A percentile compares a stretch with the other conserved stretches of the same genome.
Conservation (phyloP, 1,140 invertebrate genomes). For the Drosophila persimilis region DNA sequence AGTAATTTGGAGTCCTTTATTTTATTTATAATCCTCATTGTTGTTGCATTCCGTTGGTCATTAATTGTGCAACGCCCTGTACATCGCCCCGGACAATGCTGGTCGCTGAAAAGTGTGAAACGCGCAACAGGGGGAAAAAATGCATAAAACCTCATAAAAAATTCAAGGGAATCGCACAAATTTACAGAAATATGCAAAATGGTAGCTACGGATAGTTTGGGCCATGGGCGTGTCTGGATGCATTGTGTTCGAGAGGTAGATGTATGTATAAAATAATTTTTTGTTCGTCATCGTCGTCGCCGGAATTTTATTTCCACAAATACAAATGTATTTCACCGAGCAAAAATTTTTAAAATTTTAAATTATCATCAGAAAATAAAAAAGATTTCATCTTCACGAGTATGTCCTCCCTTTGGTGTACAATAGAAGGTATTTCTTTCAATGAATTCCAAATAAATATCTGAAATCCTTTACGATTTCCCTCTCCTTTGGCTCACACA, state of each 20-base stretch:
- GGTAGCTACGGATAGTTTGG: constrained; percentile 4
- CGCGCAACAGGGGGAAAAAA: constrained; percentile 14
- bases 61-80: constrained; percentile 19
- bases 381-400: constrained; percentile 27
- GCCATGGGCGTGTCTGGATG: constrained; percentile 29
- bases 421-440: constrained; percentile 5
- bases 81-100: constrained; percentile 26
- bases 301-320: too few species aligned
- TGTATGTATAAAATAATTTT: neutral
- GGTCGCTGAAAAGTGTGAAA: constrained; percentile 37
- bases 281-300: too few species aligned
- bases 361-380: neutral
- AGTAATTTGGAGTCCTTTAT: too few species aligned
- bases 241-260: constrained; percentile 22
- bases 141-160: constrained; percentile 38
- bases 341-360: too few species aligned
- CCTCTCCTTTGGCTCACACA: neutral
- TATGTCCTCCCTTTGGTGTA: too few species aligned
- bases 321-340: too few species aligned
- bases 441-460: constrained; percentile 9
- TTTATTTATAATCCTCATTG: constrained; percentile 10
- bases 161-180: constrained; percentile 47
- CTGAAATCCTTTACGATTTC: constrained; percentile 16
- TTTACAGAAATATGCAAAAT: constrained; percentile 48
- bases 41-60: constrained; percentile 2